Evolutionary conservation across 2,888 invertebrate species (phyloP).

Genomic region (Mythimna lalbum): DNA sequence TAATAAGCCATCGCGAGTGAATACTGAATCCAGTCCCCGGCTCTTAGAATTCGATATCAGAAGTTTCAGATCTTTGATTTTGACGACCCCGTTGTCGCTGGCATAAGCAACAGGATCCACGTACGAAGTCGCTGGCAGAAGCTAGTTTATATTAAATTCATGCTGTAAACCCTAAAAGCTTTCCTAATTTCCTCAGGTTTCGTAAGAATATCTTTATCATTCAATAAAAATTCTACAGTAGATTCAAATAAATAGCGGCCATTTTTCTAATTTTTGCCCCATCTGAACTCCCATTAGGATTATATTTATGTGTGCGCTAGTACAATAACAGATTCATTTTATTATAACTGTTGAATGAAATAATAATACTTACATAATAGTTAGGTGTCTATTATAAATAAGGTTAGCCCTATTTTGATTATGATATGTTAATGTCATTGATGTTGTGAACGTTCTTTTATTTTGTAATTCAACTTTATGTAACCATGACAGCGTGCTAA

Average conservation of each 20-base stretch:
- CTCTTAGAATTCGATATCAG: too few relatives aligned
- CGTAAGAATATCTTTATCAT: neutral
- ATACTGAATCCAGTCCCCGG: too few relatives aligned
- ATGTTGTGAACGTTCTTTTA: neutral
- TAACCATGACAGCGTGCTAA: too few relatives aligned
- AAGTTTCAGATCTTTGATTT: too few relatives aligned
- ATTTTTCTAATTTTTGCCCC: slow-evolving; percentile 20
- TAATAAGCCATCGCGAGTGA: too few relatives aligned
- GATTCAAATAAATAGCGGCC: neutral
- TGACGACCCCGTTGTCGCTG: too few relatives aligned
- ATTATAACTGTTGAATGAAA: slow-evolving; percentile 28
- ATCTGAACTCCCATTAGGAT: slow-evolving; percentile 12
- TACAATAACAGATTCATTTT: slow-evolving; percentile 3
- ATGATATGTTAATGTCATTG: slow-evolving; percentile 8
- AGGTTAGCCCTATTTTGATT: neutral
- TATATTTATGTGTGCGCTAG: slow-evolving; percentile 14
- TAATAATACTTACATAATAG: slow-evolving; percentile 1
- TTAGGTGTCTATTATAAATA: neutral
- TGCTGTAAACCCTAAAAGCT: neutral
- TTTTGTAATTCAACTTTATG: neutral
- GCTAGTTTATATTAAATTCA: too few relatives aligned
- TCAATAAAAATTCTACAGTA: neutral
- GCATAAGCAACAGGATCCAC: too few relatives aligned
- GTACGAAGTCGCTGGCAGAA: too few relatives aligned
- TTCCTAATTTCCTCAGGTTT: neutral